phyloP scores from a whole-genome alignment of 1,140 invertebrate genomes.

The Cepaea nemoralis region DNA sequence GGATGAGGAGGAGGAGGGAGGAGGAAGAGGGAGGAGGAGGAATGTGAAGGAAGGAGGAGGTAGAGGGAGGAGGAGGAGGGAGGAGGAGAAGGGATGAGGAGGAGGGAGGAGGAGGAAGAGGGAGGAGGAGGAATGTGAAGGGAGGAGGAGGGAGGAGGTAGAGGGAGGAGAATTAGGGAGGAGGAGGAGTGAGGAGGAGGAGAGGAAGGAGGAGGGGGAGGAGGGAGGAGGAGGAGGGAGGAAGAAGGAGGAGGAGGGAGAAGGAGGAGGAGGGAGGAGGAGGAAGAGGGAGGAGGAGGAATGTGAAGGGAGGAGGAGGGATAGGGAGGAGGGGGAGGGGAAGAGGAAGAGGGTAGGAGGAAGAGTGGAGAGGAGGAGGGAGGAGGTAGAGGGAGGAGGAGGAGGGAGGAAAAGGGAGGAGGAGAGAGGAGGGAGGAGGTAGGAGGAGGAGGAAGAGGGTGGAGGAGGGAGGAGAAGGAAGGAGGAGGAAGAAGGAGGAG shows the following conservation, averaged over 20 bases:
- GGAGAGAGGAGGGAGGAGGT: background rate
- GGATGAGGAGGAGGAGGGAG: too few species aligned
- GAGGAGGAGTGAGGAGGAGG: too few species aligned
- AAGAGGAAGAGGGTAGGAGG: too few species aligned
- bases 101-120: background rate
- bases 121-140: too few species aligned
- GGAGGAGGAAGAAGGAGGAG: too few species aligned
- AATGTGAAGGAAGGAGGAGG: background rate
- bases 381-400: background rate
- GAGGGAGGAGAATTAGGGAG: too few species aligned
- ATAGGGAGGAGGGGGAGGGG: conserved; percentile 1
- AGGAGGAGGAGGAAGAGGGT: too few species aligned
- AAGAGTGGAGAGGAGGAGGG: background rate
- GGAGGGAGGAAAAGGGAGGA: too few species aligned
- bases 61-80: background rate
- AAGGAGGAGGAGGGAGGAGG: conserved; percentile 8
- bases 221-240: conserved; percentile 8
- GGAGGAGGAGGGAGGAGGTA: too few species aligned
- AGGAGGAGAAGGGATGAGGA: too few species aligned
- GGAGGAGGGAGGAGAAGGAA: conserved; percentile 7
- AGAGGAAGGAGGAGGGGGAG: conserved; percentile 8
- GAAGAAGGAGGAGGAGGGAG: conserved; percentile 8
- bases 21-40: background rate
- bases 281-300: too few species aligned
- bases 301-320: too few species aligned